Conservation (phyloP, 2,113 vertebrate genomes). For the Apeltes quadracus region DNA sequence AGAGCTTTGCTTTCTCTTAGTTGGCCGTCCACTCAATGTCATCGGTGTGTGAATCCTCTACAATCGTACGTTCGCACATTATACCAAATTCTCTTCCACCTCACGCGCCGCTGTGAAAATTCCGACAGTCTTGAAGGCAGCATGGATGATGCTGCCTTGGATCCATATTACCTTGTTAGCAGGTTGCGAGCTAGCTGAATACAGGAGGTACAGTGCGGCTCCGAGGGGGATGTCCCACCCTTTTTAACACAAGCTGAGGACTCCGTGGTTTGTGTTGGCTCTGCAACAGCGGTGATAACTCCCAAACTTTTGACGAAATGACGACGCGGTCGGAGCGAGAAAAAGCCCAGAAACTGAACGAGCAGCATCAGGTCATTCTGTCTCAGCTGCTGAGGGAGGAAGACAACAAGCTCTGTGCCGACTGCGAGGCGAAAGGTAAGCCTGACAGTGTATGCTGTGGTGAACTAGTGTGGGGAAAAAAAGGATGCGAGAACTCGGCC, state of each 20-base stretch:
- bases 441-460: not conserved
- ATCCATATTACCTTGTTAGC: slow-evolving; percentile 58
- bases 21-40: not conserved
- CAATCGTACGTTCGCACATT: not conserved
- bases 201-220: slow-evolving; percentile 11
- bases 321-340: slow-evolving; percentile 94
- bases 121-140: slow-evolving; percentile 62
- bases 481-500: slow-evolving; percentile 1
- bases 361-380: slow-evolving; percentile 94
- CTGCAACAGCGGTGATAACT: not conserved
- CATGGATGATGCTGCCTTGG: slow-evolving; percentile 52
- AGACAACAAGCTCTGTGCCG: slow-evolving; percentile 95
- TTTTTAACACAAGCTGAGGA: slow-evolving; percentile 17
- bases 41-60: not conserved
- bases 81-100: not conserved
- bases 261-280: slow-evolving; percentile 6
- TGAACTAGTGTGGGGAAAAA: not conserved
- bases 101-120: not conserved
- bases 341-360: slow-evolving; percentile 95
- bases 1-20: not conserved
- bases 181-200: slow-evolving; percentile 47
- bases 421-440: slow-evolving; percentile 94
- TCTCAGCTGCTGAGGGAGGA: slow-evolving; percentile 91
- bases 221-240: slow-evolving; percentile 32
- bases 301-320: slow-evolving; percentile 75